Percentiles rank a stretch among this genome's conserved stretches.
Conservation (phyloP, 2,113 vertebrate genomes). For the Megaleporinus macrocephalus region DNA sequence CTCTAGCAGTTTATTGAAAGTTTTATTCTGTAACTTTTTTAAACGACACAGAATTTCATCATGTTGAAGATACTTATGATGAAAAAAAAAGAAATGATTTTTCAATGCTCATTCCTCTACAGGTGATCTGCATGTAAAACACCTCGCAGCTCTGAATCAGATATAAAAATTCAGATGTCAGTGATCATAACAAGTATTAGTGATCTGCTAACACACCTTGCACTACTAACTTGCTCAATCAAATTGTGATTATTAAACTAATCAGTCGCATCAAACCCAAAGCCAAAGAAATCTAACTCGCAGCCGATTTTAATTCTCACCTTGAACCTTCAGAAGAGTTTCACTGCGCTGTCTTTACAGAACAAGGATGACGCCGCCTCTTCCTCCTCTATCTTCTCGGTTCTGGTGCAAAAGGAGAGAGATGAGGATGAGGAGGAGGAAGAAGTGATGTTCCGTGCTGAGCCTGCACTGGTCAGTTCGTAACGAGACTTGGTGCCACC, state of each 20-base stretch:
- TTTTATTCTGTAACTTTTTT: not conserved
- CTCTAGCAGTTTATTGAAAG: no score
- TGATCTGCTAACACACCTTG: conserved; percentile 53
- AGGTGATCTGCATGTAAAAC: not conserved
- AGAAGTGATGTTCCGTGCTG: conserved; percentile 87
- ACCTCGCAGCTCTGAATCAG: not conserved
- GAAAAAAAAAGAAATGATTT: no score
- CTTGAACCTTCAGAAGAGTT: conserved; percentile 41
- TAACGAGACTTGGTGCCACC: not conserved
- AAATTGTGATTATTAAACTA: conserved; percentile 23
- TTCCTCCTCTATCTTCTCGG: conserved; percentile 85
- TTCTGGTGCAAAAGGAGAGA: conserved; percentile 77
- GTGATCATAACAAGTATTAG: conserved; percentile 1
- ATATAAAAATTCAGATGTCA: not conserved
- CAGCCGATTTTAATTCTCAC: not conserved
- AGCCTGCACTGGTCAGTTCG: conserved; percentile 92
- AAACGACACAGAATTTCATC: not conserved
- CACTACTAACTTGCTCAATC: conserved; percentile 61
- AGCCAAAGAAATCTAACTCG: conserved; percentile 3
- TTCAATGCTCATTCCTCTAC: not conserved
- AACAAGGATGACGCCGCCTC: conserved; percentile 89
- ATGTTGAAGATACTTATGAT: not conserved
- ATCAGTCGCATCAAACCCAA: conserved; percentile 21
- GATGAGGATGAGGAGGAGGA: conserved; percentile 84
- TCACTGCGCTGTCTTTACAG: conserved; percentile 84